A percentile compares a stretch with the other conserved stretches of the same genome.
These are phyloP conservation scores for Lepidonotus clava DNA, from an alignment of 2,888 invertebrate genomes.

Conservation along the genomic window DNA sequence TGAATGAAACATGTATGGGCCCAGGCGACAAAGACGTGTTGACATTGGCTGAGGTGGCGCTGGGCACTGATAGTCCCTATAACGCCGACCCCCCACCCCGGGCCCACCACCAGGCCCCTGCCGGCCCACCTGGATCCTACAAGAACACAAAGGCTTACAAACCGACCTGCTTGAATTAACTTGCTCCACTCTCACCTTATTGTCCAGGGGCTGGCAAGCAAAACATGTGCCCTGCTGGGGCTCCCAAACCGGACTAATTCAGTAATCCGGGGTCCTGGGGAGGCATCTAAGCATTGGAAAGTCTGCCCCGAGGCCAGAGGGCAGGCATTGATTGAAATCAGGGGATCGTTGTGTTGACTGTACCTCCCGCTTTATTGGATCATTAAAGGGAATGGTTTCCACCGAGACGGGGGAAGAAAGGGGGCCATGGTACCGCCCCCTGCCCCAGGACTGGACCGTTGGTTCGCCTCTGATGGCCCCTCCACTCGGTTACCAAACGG, in stretches of 20 bases:
- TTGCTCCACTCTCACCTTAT: conserved; percentile 8
- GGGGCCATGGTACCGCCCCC: too few relatives aligned
- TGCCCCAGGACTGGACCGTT: too few relatives aligned
- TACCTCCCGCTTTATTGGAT: neutral
- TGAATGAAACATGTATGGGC: conserved; percentile 7
- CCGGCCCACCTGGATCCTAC: too few relatives aligned
- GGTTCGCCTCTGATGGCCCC: too few relatives aligned
- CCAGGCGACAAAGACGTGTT: neutral
- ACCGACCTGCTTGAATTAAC: neutral
- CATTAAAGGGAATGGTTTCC: neutral
- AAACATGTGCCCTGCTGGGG: conserved; percentile 2
- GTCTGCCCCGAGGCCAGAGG: too few relatives aligned
- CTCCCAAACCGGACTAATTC: neutral
- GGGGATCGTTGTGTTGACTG: neutral
- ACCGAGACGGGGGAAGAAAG: too few relatives aligned
- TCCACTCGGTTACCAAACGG: too few relatives aligned
- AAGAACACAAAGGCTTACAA: conserved; percentile 6
- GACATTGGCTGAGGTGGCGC: neutral
- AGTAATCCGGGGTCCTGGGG: neutral
- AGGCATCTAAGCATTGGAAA: neutral
- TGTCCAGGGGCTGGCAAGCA: neutral
- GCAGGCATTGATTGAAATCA: too few relatives aligned
- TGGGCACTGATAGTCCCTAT: neutral
- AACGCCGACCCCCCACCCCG: too few relatives aligned
- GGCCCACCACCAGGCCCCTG: too few relatives aligned